Conservation (phyloP, 2,797 vertebrate genomes). For the Gadopsis bispinosus region DNA sequence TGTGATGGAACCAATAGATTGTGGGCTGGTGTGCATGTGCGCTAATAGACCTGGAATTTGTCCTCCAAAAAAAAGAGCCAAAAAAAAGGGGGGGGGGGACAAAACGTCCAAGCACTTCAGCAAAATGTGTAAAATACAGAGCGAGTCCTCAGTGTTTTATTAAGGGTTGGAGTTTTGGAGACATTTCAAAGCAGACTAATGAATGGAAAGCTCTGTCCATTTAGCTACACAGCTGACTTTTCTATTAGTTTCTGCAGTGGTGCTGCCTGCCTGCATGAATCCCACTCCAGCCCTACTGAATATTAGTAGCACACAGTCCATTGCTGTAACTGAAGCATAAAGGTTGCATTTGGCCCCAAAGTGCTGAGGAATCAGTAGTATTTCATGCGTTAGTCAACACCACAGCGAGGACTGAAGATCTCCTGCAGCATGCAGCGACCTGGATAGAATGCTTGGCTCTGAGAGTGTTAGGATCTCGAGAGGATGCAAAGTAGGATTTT, state of each 20-base stretch:
- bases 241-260: conserved; percentile 62
- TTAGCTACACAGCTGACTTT: conserved; percentile 64
- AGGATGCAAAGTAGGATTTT: conserved; percentile 56
- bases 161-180: conserved; percentile 56
- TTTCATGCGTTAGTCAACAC: conserved; percentile 63
- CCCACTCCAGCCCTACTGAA: conserved; percentile 47
- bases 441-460: conserved; percentile 23
- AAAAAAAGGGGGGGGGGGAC: no score
- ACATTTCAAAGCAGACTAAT: conserved; percentile 66
- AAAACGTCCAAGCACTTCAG: background rate
- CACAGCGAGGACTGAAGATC: conserved; percentile 42
- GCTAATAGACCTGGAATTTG: conserved; percentile 37
- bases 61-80: conserved; percentile 33
- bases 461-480: conserved; percentile 17
- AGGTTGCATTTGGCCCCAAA: conserved; percentile 52
- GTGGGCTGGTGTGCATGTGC: conserved; percentile 28
- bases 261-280: conserved; percentile 57
- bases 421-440: conserved; percentile 55
- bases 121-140: conserved; percentile 37
- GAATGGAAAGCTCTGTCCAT: conserved; percentile 80
- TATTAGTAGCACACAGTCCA: conserved; percentile 58
- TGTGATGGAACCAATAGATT: conserved; percentile 40
- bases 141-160: conserved; percentile 46
- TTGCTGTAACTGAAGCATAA: conserved; percentile 64
- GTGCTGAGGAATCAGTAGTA: conserved; percentile 36